phyloP scores from a whole-genome alignment of 2,113 vertebrate species.

The Melospiza melodia region DNA sequence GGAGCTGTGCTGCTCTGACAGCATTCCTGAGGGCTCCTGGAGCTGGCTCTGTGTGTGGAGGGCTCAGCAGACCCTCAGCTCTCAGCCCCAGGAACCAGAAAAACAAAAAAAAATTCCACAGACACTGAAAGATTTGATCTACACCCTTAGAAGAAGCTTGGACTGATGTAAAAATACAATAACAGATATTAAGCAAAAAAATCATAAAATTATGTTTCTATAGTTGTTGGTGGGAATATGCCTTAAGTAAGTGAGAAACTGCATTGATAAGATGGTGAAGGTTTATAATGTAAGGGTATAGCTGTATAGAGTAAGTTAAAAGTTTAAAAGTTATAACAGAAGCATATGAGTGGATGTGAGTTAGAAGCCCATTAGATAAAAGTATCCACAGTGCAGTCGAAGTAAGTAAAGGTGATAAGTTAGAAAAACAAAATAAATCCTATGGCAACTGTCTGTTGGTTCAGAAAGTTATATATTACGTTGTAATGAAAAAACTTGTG shows the following conservation, averaged over 20 bases:
- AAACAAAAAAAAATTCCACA: not conserved
- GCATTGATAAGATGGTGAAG: not conserved
- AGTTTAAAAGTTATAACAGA: not conserved
- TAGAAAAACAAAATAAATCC: not conserved
- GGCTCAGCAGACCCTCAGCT: not conserved
- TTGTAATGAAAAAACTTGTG: not conserved
- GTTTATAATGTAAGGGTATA: not conserved
- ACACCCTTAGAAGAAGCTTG: not conserved
- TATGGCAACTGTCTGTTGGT: not conserved
- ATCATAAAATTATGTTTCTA: not conserved
- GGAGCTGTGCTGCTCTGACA: not conserved
- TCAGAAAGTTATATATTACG: not conserved
- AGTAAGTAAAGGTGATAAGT: not conserved
- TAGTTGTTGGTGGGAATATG: not conserved
- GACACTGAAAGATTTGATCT: not conserved
- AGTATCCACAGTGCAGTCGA: not conserved
- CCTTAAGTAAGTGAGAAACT: not conserved
- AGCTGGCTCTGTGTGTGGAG: accelerated
- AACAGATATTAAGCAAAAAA: not conserved
- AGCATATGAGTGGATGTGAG: not conserved
- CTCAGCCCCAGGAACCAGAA: not conserved
- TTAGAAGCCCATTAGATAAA: not conserved
- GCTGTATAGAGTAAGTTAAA: not conserved
- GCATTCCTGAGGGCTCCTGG: not conserved
- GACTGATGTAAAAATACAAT: not conserved